Evolutionary conservation across 2,797 vertebrate species (phyloP), one percentile per base, ranked within the genome.

Genomic region (Craterocephalus amniculus): DNA sequence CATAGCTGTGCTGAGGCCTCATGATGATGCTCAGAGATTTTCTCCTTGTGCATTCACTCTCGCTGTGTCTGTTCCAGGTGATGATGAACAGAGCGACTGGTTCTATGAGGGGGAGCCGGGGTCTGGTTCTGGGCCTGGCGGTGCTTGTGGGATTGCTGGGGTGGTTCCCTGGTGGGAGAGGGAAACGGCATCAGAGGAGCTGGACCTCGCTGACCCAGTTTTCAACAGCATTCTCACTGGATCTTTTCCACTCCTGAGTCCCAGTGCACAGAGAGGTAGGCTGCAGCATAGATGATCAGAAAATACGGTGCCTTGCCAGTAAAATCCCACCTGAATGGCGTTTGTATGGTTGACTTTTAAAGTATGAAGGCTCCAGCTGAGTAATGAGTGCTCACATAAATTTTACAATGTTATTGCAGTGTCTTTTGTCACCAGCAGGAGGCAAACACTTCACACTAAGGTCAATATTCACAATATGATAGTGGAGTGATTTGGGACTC

Each of bases 21-120:
- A 1, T 45, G 18, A n/a, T 45, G n/a, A 8, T 18, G 14, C 13
- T 40, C 13, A 40, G 4, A 40, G 1, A 43, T 43, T 43, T 43
- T 43, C 16, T 20, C 18, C n/a, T 16, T 22, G 27, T 43, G 48
- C 48, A 8, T 6, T 61, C 26, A 48, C 27, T 22, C 38, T 26
- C 51, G 49, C 24, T 45, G 1, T 26, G 12, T 45, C 43, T 58
- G 49, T 64, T 67, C 18, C 81, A 99, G 98, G 94, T 26, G 98
- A 99, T 1, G 98, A 99, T 58, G 98, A 99, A 61, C 98, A 99
- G 90, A 99, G 98, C 6, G 98, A 99, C 85, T 99, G 98, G 98
- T 98, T 95, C 90, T 97, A 95, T 1, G 98, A 99, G 55, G 97
- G 96, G 0, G 97, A 99, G 64, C 89, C 95, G 0, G 96, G 96